These are phyloP conservation scores for Acanthis flammea DNA, from an alignment of 2,797 vertebrate species.

Conservation along the genomic window DNA sequence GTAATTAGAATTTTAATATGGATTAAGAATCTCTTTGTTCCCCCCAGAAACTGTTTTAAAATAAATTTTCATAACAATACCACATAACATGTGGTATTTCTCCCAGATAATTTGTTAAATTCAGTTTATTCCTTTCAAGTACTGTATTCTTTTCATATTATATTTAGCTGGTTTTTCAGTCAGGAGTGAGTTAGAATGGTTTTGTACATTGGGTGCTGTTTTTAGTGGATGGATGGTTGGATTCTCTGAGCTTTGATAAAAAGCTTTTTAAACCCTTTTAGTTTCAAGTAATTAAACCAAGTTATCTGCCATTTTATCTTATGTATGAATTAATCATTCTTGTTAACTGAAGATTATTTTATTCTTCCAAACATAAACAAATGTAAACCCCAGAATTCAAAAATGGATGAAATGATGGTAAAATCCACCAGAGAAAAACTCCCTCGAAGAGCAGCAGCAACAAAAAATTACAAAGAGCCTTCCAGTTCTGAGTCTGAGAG, in stretches of 20 bases:
- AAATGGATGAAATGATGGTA: not conserved
- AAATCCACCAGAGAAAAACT: conserved; percentile 51
- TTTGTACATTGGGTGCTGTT: not conserved
- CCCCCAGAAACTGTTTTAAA: not conserved
- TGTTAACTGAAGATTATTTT: not conserved
- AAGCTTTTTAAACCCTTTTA: not conserved
- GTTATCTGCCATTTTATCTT: not conserved
- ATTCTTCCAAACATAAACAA: conserved; percentile 46
- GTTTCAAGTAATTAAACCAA: not conserved
- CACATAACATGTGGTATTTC: not conserved
- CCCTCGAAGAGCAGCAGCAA: conserved; percentile 73
- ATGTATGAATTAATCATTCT: not conserved
- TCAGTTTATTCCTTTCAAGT: not conserved
- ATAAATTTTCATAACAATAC: not conserved
- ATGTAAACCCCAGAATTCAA: conserved; percentile 11
- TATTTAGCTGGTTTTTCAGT: not conserved
- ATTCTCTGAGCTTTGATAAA: not conserved
- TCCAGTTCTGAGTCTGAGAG: conserved; percentile 80
- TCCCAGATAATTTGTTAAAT: not conserved
- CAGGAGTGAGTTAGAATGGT: not conserved
- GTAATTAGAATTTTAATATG: not conserved
- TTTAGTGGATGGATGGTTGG: not conserved
- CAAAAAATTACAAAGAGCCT: conserved; percentile 78
- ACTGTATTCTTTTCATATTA: not conserved
- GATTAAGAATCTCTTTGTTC: not conserved